These are phyloP conservation scores for Avahi laniger DNA, from an alignment of 2,797 vertebrate species.

Conservation along the genomic window DNA sequence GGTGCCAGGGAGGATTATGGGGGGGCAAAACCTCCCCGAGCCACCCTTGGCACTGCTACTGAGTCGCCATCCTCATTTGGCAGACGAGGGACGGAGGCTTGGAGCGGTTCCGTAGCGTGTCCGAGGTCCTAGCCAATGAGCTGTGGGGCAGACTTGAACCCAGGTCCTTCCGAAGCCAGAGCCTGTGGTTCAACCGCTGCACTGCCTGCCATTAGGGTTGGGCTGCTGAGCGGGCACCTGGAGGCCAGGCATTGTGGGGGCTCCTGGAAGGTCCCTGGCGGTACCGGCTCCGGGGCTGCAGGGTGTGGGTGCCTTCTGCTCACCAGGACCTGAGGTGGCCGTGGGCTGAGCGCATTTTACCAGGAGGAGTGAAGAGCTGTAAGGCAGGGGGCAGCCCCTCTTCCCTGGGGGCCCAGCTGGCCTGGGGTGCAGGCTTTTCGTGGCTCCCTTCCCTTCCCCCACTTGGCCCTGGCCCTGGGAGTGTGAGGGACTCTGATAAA, in stretches of 20 bases:
- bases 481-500: slow-evolving; percentile 78
- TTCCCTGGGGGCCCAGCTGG: slow-evolving; percentile 64
- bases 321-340: neutral
- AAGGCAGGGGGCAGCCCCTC: too few relatives aligned
- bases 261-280: neutral
- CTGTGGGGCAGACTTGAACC: neutral
- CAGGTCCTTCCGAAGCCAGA: neutral
- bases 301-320: neutral
- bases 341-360: neutral
- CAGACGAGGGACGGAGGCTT: neutral
- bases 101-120: accelerated
- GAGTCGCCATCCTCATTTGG: neutral
- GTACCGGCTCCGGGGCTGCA: neutral
- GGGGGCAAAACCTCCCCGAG: neutral
- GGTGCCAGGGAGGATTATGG: slow-evolving; percentile 7
- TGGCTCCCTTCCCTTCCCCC: slow-evolving; percentile 73
- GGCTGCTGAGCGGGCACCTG: neutral
- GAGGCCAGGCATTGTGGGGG: accelerated
- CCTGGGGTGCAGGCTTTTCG: slow-evolving; percentile 64
- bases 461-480: slow-evolving; percentile 76
- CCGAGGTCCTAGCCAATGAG: accelerated
- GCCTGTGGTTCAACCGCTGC: neutral
- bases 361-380: neutral
- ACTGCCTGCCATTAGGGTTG: accelerated
- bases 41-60: neutral